Conservation (phyloP, 1,140 invertebrate genomes). For the Cydia pomonella region DNA sequence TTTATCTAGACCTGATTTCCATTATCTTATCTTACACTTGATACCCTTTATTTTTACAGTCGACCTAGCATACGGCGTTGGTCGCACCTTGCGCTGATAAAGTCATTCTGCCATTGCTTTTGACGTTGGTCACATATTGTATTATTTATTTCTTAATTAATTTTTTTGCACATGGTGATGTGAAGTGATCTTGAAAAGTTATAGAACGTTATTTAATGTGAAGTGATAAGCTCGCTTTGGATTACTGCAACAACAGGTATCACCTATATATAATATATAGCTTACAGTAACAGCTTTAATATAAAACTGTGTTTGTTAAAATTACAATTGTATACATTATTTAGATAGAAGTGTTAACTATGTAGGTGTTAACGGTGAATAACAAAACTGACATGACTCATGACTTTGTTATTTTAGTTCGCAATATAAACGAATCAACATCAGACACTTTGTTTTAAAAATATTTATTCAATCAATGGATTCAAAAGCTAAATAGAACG, state of each 20-base stretch:
- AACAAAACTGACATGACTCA: neutral
- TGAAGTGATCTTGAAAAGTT: neutral
- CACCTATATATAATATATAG: neutral
- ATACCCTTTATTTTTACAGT: conserved; percentile 71
- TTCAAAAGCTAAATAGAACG: neutral
- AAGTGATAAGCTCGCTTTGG: neutral
- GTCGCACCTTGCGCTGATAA: conserved; percentile 45
- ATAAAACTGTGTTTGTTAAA: no score
- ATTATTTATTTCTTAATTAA: neutral
- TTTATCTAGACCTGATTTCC: conserved; percentile 78
- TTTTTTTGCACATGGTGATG: neutral
- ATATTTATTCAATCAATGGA: neutral
- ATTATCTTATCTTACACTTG: conserved; percentile 73
- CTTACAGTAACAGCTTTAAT: neutral
- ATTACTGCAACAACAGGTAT: neutral
- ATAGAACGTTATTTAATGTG: neutral
- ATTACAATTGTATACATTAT: no score
- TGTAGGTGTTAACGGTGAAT: no score
- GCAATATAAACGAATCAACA: neutral
- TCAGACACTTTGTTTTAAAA: neutral
- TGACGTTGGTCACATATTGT: neutral
- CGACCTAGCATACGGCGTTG: conserved; percentile 42
- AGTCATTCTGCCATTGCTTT: conserved; percentile 22
- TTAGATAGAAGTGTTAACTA: no score
- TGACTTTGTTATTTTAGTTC: neutral